Percentiles rank a stretch among this genome's conserved stretches.
Conservation (phyloP, 2,797 vertebrate genomes). For the Xenopus petersii region DNA sequence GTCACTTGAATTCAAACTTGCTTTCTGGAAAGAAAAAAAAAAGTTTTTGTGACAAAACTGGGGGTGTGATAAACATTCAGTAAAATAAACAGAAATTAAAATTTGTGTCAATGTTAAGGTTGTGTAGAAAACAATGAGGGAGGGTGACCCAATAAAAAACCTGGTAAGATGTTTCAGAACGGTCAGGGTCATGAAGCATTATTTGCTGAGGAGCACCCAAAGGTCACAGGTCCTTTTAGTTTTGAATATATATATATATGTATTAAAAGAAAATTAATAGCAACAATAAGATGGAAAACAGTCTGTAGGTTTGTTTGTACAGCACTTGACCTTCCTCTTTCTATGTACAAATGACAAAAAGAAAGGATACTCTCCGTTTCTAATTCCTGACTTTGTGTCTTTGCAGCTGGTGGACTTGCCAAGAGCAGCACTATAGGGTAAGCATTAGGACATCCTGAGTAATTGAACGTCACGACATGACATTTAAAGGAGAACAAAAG, state of each 20-base stretch:
- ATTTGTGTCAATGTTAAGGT: background rate
- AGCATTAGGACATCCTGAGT: slow-evolving; percentile 68
- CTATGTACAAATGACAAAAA: slow-evolving; percentile 58
- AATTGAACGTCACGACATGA: background rate
- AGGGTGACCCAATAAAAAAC: background rate
- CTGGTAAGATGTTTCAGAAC: background rate
- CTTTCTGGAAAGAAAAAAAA: too few species aligned
- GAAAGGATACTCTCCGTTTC: slow-evolving; percentile 50
- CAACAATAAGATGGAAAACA: slow-evolving; percentile 16
- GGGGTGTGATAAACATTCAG: too few species aligned
- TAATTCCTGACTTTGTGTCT: slow-evolving; percentile 74
- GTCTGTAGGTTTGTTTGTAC: slow-evolving; percentile 21
- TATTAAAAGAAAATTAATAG: background rate
- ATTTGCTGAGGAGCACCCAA: background rate
- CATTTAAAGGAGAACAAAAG: background rate
- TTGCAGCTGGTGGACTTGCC: slow-evolving; percentile 64
- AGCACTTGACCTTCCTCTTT: slow-evolving; percentile 50
- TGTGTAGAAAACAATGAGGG: background rate
- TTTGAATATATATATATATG: background rate
- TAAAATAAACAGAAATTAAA: background rate
- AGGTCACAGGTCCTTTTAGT: background rate
- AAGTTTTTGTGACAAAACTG: too few species aligned
- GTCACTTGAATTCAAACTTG: too few species aligned
- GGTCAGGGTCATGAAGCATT: background rate
- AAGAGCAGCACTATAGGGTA: slow-evolving; percentile 57